Conservation (phyloP, 2,113 vertebrate species). For the Microcebus ravelobensis region DNA sequence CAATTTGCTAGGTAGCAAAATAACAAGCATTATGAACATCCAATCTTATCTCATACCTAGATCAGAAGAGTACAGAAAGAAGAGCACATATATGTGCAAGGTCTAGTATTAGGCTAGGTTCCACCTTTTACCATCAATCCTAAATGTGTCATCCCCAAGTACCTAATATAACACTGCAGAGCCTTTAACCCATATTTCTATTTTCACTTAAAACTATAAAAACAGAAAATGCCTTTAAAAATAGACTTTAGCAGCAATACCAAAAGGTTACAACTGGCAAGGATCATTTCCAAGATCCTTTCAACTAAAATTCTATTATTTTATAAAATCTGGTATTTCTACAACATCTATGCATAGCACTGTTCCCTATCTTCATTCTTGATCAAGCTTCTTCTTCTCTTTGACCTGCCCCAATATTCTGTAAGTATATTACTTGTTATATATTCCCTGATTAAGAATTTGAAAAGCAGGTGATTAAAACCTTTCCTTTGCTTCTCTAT, state of each 20-base stretch:
- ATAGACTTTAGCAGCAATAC: slow-evolving; percentile 25
- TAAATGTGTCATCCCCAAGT: neutral
- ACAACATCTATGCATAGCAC: neutral
- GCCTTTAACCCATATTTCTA: slow-evolving; percentile 19
- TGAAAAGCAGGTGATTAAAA: slow-evolving; percentile 18
- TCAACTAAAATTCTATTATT: slow-evolving; percentile 40
- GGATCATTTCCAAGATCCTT: slow-evolving; percentile 5
- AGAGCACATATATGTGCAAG: neutral
- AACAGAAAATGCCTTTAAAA: slow-evolving; percentile 52
- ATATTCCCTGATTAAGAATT: slow-evolving; percentile 6
- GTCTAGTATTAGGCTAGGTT: neutral
- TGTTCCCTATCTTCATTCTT: neutral
- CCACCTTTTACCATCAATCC: neutral
- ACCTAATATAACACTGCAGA: neutral
- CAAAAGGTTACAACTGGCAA: slow-evolving; percentile 24
- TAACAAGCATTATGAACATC: neutral
- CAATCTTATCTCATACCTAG: neutral
- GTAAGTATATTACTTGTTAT: slow-evolving; percentile 3
- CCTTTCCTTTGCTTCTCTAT: neutral
- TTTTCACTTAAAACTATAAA: slow-evolving; percentile 27
- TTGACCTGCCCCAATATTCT: slow-evolving; percentile 12
- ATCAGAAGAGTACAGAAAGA: neutral
- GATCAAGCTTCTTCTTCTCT: slow-evolving; percentile 34
- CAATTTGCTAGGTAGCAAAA: slow-evolving; percentile 36
- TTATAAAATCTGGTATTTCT: neutral